Conservation (phyloP, 2,797 vertebrate species). For the Alauda arvensis region DNA sequence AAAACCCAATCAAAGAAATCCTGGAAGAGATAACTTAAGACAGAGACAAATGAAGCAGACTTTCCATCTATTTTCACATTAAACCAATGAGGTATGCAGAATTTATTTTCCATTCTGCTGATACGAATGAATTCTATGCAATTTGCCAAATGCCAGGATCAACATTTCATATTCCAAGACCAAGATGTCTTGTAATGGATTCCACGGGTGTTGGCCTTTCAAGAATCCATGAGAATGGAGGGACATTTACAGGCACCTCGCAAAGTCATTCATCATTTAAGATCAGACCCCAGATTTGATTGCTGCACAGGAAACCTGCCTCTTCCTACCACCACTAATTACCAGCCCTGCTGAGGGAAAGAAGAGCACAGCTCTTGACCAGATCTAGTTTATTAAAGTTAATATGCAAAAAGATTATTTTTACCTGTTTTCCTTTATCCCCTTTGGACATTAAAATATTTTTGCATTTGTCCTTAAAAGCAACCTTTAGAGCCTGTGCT, state of each 20-base stretch:
- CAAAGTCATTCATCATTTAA: not conserved
- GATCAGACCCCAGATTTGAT: not conserved
- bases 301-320: not conserved
- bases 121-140: not conserved
- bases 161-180: not conserved
- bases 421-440: constrained; percentile 66
- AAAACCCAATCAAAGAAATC: constrained; percentile 10
- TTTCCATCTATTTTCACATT: not conserved
- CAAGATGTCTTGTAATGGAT: not conserved
- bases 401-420: not conserved
- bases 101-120: not conserved
- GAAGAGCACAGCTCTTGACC: not conserved
- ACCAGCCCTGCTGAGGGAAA: not conserved
- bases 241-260: not conserved
- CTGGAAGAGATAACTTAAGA: not conserved
- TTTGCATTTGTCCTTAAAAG: constrained; percentile 68
- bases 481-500: constrained; percentile 64
- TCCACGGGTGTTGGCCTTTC: not conserved
- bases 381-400: not conserved
- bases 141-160: not conserved
- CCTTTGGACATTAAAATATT: constrained; percentile 50
- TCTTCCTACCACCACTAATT: not conserved
- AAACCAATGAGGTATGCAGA: not conserved
- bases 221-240: not conserved
- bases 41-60: constrained; percentile 10